These are phyloP conservation scores for Trachurus trachurus DNA, from an alignment of 2,797 vertebrate species.

Conservation along the genomic window DNA sequence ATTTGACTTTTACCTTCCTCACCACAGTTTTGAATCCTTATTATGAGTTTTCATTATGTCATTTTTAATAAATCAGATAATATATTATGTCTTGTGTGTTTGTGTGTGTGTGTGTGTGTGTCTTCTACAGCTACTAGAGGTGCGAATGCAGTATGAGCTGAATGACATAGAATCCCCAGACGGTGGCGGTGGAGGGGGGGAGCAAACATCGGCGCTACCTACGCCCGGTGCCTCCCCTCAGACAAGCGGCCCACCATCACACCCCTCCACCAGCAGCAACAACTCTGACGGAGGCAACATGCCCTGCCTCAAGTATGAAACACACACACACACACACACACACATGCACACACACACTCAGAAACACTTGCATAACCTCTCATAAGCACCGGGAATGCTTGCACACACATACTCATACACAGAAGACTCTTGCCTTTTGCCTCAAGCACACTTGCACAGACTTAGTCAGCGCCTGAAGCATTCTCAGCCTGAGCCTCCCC, in stretches of 20 bases:
- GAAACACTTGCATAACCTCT: constrained; percentile 41
- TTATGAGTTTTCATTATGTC: background rate
- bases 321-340: constrained; percentile 12
- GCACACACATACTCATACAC: constrained; percentile 32
- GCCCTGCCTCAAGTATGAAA: constrained; percentile 95
- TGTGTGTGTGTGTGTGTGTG: constrained; percentile 40
- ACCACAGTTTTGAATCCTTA: background rate
- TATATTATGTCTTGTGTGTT: constrained; percentile 1
- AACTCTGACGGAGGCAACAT: constrained; percentile 97
- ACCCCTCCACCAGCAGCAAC: constrained; percentile 97
- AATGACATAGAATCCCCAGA: constrained; percentile 95
- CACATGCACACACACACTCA: constrained; percentile 14
- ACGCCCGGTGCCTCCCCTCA: constrained; percentile 93
- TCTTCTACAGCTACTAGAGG: constrained; percentile 92
- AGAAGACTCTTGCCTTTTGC: constrained; percentile 65
- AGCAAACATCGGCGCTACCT: constrained; percentile 90
- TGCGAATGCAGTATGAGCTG: constrained; percentile 94
- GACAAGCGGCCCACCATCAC: constrained; percentile 91
- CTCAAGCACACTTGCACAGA: constrained; percentile 72
- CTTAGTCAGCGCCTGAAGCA: constrained; percentile 66
- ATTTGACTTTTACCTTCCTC: constrained; percentile 10
- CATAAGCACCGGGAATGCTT: constrained; percentile 29
- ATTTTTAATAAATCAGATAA: constrained; percentile 1
- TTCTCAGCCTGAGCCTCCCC: constrained; percentile 62
- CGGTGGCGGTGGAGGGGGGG: constrained; percentile 80